Base-by-base conservation (phyloP, 2,797 vertebrate species). In the Leptoclinus maculatus region DNA sequence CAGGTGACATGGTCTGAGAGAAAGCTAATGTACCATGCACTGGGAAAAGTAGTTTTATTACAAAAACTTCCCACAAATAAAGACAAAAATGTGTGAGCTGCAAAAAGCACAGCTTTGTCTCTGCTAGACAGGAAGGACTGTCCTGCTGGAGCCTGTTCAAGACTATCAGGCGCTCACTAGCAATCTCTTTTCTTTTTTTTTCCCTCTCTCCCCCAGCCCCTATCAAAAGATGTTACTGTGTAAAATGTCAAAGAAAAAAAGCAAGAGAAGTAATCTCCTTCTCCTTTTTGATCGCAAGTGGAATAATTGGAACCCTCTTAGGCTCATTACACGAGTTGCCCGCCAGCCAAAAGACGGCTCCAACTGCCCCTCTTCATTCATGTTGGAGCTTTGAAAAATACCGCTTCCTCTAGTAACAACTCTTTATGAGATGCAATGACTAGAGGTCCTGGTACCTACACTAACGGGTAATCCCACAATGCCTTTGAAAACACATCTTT, bases 271-370 rank as follows among this genome's bases (percentile, higher is more conserved):
- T 93, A 92, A 94, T 93, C 92, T 91, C 83, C 80, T 80, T 89
- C 79, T 92, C 83, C 89, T 90, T 94, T 94, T 93, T 94, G 93
- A 95, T 94, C 90, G 83, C 92, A 93, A 94, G 92, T 94, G 90
- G 91, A 95, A 95, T 95, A 95, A 95, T 94, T 95, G 94, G 92
- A 93, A 91, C 84, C 89, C 93, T 94, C 92, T 95, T 92, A 94
- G 92, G 88, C 93, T 95, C 93, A 95, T 95, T 95, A 94, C 89
- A 91, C 8, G 84, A 90, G 88, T 93, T 91, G 93, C 93, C 93
- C 88, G 89, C 85, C 91, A 94, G 92, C 92, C 90, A 93, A 93
- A 91, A 89, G 92, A 92, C 83, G 63, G 81, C 90, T 93, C 86
- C 86, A 88, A 89, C 87, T 92, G 92, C 88, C 92, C 93, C 77